Conservation (phyloP, 1,140 invertebrate species). For the Aphaenogaster floridana region DNA sequence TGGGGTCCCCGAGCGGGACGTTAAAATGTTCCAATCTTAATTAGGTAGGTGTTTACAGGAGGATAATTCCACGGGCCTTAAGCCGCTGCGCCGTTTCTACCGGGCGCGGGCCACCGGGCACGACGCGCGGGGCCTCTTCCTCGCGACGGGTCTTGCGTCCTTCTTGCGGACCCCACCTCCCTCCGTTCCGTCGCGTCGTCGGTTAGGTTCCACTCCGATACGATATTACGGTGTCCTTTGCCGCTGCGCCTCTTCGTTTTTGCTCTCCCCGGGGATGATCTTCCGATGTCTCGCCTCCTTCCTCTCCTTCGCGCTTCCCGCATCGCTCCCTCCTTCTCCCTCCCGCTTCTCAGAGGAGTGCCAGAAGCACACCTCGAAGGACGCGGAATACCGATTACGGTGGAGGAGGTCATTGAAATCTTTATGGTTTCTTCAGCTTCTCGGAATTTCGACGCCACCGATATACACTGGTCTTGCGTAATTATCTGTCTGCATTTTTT, state of each 20-base stretch:
- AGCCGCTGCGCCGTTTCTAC: constrained; percentile 71
- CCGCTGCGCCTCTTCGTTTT: constrained; percentile 28
- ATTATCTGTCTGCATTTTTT: constrained; percentile 64
- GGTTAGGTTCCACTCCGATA: constrained; percentile 11
- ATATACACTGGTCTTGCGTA: constrained; percentile 70
- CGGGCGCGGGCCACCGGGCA: constrained; percentile 71
- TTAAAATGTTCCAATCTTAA: constrained; percentile 87
- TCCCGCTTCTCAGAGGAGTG: background rate
- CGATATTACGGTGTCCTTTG: constrained; percentile 20
- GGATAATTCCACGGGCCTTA: constrained; percentile 81
- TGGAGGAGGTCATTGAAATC: constrained; percentile 75
- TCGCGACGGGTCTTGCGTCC: constrained; percentile 7
- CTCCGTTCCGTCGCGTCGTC: background rate
- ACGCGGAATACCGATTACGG: constrained; percentile 50
- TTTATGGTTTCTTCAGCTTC: constrained; percentile 75
- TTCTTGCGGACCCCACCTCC: background rate
- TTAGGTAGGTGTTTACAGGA: constrained; percentile 87
- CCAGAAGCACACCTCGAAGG: constrained; percentile 55
- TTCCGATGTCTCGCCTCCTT: constrained; percentile 22
- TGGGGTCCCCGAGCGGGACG: constrained; percentile 81
- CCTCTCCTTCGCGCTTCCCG: background rate
- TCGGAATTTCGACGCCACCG: constrained; percentile 71
- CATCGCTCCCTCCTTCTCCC: background rate
- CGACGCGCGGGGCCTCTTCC: constrained; percentile 48
- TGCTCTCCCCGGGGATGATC: constrained; percentile 58